A percentile compares a stretch with the other conserved stretches of the same genome.
Conservation (phyloP, 2,797 vertebrate species). For the Pagetopsis macropterus region DNA sequence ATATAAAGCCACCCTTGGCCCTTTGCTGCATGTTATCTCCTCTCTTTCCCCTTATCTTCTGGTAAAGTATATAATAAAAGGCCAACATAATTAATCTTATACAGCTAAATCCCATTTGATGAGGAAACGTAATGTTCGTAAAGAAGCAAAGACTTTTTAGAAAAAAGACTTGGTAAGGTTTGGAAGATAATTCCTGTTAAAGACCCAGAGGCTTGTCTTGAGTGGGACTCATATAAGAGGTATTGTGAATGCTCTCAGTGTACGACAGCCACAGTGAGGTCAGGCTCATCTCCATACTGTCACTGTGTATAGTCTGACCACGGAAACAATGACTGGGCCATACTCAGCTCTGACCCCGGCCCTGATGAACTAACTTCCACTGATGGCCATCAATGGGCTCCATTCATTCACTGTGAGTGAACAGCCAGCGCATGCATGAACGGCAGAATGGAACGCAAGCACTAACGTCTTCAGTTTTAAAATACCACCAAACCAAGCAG, state of each 20-base stretch:
- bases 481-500: conserved; percentile 28
- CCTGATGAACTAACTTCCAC: conserved; percentile 64
- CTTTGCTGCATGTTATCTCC: too few relatives aligned
- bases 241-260: conserved; percentile 38
- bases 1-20: too few relatives aligned
- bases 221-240: conserved; percentile 5
- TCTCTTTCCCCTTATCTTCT: too few relatives aligned
- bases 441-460: conserved; percentile 41
- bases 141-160: background rate
- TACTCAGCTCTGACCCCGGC: conserved; percentile 29
- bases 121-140: conserved; percentile 1
- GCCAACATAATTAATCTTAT: background rate
- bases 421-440: conserved; percentile 21
- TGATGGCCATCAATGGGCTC: conserved; percentile 56
- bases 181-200: conserved; percentile 11
- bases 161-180: conserved; percentile 15
- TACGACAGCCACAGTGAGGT: conserved; percentile 33
- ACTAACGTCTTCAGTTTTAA: conserved; percentile 23
- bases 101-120: background rate
- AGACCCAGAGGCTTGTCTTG: conserved; percentile 1
- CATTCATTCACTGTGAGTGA: conserved; percentile 55
- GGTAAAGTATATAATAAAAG: too few relatives aligned
- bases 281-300: conserved; percentile 27
- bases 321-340: conserved; percentile 54
- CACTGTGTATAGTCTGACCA: conserved; percentile 26